Percentiles rank a stretch among this genome's conserved stretches.
phyloP scores from a whole-genome alignment of 2,113 vertebrate species.

The Pteruthius melanotis region DNA sequence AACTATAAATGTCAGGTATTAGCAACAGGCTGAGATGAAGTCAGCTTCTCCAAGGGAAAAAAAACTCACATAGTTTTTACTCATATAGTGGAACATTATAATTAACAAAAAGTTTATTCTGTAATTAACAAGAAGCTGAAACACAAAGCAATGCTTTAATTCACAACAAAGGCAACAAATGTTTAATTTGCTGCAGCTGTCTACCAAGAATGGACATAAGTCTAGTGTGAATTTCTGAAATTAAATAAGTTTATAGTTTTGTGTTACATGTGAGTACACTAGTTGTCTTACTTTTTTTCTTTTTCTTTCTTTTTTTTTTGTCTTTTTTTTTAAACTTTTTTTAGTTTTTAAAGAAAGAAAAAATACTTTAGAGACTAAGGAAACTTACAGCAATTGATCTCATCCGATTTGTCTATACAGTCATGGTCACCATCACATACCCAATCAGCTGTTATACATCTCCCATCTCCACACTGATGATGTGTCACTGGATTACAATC shows the following conservation, averaged over 20 bases:
- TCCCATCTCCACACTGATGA: conserved; percentile 88
- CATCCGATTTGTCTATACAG: conserved; percentile 92
- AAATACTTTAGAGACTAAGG: not conserved
- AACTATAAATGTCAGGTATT: not conserved
- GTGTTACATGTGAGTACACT: not conserved
- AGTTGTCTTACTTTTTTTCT: not conserved
- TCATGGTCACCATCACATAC: conserved; percentile 96
- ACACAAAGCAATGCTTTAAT: not conserved
- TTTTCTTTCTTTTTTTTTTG: not conserved
- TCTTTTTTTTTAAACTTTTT: not conserved
- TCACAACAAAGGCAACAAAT: not conserved
- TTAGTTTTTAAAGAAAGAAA: not conserved
- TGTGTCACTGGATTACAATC: conserved; percentile 79
- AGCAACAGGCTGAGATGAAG: not conserved
- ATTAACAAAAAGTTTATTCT: not conserved
- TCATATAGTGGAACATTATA: not conserved
- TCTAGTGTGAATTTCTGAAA: not conserved
- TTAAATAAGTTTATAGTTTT: not conserved
- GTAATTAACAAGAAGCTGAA: not conserved
- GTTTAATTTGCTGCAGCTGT: not conserved
- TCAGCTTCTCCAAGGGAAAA: not conserved
- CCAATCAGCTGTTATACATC: conserved; percentile 86
- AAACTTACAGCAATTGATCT: conserved; percentile 93
- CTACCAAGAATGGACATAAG: not conserved
- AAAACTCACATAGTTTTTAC: not conserved